These are phyloP conservation scores for Nycticorax nycticorax DNA, from an alignment of 2,113 vertebrate genomes.

Conservation along the genomic window DNA sequence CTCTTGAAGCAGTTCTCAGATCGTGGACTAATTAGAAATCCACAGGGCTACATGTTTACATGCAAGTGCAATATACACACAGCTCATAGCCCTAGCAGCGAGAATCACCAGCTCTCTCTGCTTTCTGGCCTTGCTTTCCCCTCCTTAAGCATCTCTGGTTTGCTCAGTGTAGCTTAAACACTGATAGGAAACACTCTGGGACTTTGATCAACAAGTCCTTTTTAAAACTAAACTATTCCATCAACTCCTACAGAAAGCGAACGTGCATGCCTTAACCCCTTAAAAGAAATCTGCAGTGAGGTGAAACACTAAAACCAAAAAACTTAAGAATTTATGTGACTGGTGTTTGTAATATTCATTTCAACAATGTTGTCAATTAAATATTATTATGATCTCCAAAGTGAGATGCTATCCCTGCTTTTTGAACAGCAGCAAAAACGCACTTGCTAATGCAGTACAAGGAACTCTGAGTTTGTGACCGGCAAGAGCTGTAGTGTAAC, in stretches of 20 bases:
- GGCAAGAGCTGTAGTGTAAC: background rate
- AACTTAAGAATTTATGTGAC: background rate
- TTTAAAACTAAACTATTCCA: background rate
- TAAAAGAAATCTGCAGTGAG: background rate
- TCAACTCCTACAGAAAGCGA: background rate
- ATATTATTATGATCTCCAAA: slow-evolving; percentile 20
- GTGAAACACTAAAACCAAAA: background rate
- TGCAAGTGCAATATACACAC: rapidly evolving
- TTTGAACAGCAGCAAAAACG: background rate
- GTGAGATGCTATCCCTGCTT: slow-evolving; percentile 27
- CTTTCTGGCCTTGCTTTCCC: background rate
- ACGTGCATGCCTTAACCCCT: background rate
- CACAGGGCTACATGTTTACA: background rate
- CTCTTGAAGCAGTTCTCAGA: background rate
- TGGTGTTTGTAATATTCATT: slow-evolving; percentile 16
- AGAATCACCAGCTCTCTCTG: background rate
- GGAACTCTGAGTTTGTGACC: background rate
- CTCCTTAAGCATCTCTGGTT: background rate
- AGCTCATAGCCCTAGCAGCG: background rate
- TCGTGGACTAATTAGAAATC: background rate
- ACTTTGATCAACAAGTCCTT: background rate
- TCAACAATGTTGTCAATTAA: slow-evolving; percentile 34
- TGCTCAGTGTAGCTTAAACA: background rate
- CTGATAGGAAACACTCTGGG: background rate
- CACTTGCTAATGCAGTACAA: background rate